A percentile compares a stretch with the other conserved stretches of the same genome.
phyloP scores from a whole-genome alignment of 2,113 vertebrate species.

The Sphyrna mokarran region DNA sequence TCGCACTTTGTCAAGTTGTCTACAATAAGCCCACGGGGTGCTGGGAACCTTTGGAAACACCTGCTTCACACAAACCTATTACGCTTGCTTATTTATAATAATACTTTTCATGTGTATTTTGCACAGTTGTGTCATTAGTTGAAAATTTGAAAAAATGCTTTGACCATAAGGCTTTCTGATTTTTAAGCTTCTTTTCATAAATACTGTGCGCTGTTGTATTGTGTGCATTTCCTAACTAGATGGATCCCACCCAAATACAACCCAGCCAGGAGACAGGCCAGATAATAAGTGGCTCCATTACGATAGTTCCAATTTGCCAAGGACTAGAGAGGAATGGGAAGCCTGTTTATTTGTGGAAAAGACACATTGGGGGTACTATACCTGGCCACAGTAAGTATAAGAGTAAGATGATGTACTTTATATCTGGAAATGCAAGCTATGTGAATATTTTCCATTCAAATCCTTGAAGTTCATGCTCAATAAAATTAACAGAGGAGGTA shows the following conservation, averaged over 20 bases:
- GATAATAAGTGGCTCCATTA: slow-evolving; percentile 95
- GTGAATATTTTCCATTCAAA: background rate
- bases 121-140: background rate
- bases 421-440: background rate
- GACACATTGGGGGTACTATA: slow-evolving; percentile 94
- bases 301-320: slow-evolving; percentile 72
- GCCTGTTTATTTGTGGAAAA: slow-evolving; percentile 83
- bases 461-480: background rate
- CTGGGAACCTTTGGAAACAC: background rate
- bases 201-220: background rate
- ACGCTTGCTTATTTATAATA: background rate
- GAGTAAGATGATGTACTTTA: background rate
- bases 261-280: slow-evolving; percentile 73
- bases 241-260: slow-evolving; percentile 49
- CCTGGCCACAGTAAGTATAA: slow-evolving; percentile 78
- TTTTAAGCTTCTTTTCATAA: background rate
- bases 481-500: background rate
- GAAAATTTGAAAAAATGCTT: background rate
- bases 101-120: background rate
- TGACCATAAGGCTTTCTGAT: background rate
- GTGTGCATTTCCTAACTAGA: slow-evolving; percentile 50
- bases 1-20: background rate
- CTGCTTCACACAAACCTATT: background rate
- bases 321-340: slow-evolving; percentile 78
- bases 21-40: background rate